Base-by-base conservation (phyloP, 2,113 vertebrate species). In the Lathamus discolor region DNA sequence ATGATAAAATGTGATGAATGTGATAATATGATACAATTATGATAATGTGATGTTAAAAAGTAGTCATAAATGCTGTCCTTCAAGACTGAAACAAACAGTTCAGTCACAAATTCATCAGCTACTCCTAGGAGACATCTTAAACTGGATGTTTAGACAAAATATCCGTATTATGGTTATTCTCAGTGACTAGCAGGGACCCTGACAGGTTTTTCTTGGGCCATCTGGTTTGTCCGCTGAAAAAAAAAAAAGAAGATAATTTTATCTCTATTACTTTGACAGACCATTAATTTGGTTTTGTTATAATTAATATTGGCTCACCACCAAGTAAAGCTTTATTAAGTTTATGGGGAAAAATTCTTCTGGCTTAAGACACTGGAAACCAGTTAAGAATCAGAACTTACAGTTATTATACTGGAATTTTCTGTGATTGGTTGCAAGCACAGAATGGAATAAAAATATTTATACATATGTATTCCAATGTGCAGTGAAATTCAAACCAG, bases 81-180 rank as follows among this genome's bases (percentile, higher is more conserved):
- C 72, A 85, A 54, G 85, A 90, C 9, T 25, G 59, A 94, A 90
- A 67, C 6, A 4, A 97, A 70, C 46, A 75, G 61, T 83, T 93
- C 68, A 59, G 59, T 92, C 64, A 77, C 61, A 96, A 96, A 61
- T 78, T 92, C 61, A 92, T 95, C 79, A 93, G 14, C 77, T 80
- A 2, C 83, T 94, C 85, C 61, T 63, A 82, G 35, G 73, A 94
- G 76, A 92, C 7, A 31, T 83, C 55, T 76, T 79, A 91, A 90
- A 82, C 41, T 82, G 78, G 24, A 62, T 89, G 59, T 89, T 95
- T 92, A 93, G 72, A 94, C 82, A 96, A 96, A 96, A 80, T 83
- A 94, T 92, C 70, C 83, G 67, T 80, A 93, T 83, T 43, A 39
- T 29, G 29, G 63, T 83, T 83, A 77, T 68, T 91, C 76, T 81